Base-by-base conservation (phyloP, 2,888 invertebrate genomes). In the Sylvicola fuscatus region DNA sequence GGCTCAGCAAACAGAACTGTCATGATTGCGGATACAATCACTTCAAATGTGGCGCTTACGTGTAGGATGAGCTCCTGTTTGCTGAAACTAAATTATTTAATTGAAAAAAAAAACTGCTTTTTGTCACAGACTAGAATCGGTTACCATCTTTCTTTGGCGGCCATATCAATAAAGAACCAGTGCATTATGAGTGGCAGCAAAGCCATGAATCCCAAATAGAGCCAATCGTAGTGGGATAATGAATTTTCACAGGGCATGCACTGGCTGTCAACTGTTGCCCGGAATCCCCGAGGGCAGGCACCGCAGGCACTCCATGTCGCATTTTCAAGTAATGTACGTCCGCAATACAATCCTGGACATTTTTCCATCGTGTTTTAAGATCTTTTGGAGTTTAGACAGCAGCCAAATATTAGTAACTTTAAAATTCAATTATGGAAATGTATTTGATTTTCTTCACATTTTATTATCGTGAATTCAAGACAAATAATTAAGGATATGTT, bases 121-220 rank as follows among this genome's bases (percentile, higher is more conserved):
- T 29, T 29, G n/a, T 29, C 6, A 13, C 14, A 28, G 15, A 8
- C 36, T 28, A 13, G 21, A 37, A 2, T 21, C 12, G 36, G 32
- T 41, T 56, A 79, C 76, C 68, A 75, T 51, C 80, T 70, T 42
- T 72, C 67, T 55, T 73, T 69, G 29, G 80, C 71, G 13, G 79
- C 74, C 64, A 72, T 67, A 53, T 93, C 92, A 37, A 95, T 92
- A 49, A 83, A 89, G 52, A 86, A 84, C 72, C 84, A 86, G 56
- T 95, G 90, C 37, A 93, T 61, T 32, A 90, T 75, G 30, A 95
- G 60, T 0, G 90, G 82, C 31, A 92, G 53, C 12, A 93, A 56
- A 0, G 81, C 84, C 84, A 95, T 90, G 50, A 95, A 97, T 2
- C 87, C 84, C 14, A 95, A 69, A 53, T 87, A 90, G 32, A 93